A percentile compares a stretch with the other conserved stretches of the same genome.
Conservation (phyloP, 2,888 invertebrate species). For the Spodoptera exigua region DNA sequence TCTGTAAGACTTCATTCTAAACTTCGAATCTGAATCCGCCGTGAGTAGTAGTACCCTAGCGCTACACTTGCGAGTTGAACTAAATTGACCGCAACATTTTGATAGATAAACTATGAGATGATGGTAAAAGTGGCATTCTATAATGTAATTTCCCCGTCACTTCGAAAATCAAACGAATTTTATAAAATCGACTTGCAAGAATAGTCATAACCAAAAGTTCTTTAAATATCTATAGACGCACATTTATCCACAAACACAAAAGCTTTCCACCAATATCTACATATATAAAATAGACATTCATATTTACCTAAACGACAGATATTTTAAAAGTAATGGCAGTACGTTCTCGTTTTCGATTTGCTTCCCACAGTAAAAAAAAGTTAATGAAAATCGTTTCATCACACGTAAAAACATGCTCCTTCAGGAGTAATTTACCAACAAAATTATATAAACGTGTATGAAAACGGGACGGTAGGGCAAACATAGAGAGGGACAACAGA, state of each 20-base stretch:
- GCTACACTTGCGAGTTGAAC: too few species aligned
- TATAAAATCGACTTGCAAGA: too few species aligned
- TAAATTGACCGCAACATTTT: too few species aligned
- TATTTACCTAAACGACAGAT: constrained; percentile 27
- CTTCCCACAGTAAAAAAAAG: constrained; percentile 47
- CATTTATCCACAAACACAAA: constrained; percentile 34
- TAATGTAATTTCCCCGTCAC: too few species aligned
- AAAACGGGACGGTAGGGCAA: constrained; percentile 54
- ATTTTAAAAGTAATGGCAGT: constrained; percentile 37
- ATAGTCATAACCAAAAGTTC: too few species aligned
- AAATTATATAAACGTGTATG: constrained; percentile 61
- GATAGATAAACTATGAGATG: too few species aligned
- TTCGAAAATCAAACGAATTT: too few species aligned
- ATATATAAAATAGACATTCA: constrained; percentile 1
- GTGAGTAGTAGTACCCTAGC: too few species aligned
- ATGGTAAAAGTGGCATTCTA: too few species aligned
- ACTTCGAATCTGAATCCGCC: too few species aligned
- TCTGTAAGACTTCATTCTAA: too few species aligned
- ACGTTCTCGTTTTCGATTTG: constrained; percentile 25
- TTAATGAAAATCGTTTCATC: constrained; percentile 56
- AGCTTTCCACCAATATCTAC: constrained; percentile 10
- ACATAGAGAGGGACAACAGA: constrained; percentile 57
- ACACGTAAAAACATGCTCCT: constrained; percentile 59
- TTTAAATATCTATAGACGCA: too few species aligned
- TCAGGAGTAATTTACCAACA: constrained; percentile 58